A percentile compares a stretch with the other conserved stretches of the same genome.
Evolutionary conservation across 2,113 vertebrate species (phyloP).

Genomic region (Rhombomys opimus): DNA sequence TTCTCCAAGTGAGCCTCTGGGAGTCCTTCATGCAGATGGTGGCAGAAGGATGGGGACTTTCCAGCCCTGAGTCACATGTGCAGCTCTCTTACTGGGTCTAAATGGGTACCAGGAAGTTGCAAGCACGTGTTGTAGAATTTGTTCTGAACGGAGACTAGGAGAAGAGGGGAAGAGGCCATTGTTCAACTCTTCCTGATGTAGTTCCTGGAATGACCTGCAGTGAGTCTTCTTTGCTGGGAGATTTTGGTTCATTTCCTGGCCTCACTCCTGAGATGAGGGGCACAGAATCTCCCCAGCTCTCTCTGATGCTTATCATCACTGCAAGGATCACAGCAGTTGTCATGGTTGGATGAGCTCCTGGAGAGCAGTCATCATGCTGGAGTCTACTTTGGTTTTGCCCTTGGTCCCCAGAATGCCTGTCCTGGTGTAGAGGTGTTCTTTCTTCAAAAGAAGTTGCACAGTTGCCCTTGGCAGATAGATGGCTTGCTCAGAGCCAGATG

Average conservation of each 20-base stretch:
- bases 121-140: background rate
- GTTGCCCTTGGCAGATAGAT: too few species aligned
- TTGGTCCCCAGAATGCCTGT: background rate
- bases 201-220: background rate
- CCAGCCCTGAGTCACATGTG: background rate
- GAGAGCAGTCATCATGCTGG: background rate
- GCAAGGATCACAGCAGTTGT: too few species aligned
- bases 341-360: too few species aligned
- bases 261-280: background rate
- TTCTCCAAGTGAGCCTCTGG: background rate
- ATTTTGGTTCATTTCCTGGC: background rate
- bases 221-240: background rate
- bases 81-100: background rate
- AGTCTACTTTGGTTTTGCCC: background rate
- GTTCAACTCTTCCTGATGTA: background rate
- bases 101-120: background rate
- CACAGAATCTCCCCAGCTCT: too few species aligned
- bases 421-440: background rate
- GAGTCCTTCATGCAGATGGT: background rate
- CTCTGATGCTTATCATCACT: background rate
- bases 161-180: background rate
- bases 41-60: background rate
- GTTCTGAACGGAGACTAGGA: background rate
- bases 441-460: background rate
- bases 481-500: background rate